phyloP scores from a whole-genome alignment of 2,888 invertebrate genomes.

The Nomada lathburiana region DNA sequence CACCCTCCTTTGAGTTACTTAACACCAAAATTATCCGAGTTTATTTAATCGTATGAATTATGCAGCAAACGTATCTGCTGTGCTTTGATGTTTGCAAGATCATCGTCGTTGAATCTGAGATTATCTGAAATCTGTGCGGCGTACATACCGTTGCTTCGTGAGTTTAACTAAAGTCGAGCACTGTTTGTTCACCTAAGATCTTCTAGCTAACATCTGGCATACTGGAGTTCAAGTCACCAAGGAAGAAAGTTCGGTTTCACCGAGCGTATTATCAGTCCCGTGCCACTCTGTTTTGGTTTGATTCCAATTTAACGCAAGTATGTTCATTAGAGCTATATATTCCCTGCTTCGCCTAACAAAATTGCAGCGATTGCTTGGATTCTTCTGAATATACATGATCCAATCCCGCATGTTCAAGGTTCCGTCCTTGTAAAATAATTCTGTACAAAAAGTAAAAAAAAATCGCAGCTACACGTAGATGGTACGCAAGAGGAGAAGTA shows the following conservation, averaged over 20 bases:
- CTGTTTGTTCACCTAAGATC: slow-evolving; percentile 58
- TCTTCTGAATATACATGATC: background rate
- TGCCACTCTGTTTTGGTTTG: background rate
- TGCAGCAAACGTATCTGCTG: slow-evolving; percentile 16
- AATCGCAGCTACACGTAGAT: background rate
- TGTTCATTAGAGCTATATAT: background rate
- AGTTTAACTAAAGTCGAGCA: slow-evolving; percentile 48
- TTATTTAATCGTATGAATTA: slow-evolving; percentile 42
- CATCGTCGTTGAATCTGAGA: slow-evolving; percentile 40
- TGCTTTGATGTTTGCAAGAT: slow-evolving; percentile 14
- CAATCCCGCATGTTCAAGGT: too few species aligned
- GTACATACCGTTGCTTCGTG: slow-evolving; percentile 44
- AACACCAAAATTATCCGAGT: slow-evolving; percentile 9
- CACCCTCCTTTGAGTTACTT: background rate
- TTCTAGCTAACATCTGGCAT: slow-evolving; percentile 34
- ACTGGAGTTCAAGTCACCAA: slow-evolving; percentile 30
- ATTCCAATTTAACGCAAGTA: background rate
- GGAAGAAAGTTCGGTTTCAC: slow-evolving; percentile 43
- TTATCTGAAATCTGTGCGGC: slow-evolving; percentile 54
- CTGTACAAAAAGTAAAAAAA: background rate
- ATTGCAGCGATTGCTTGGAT: too few species aligned
- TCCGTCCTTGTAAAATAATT: too few species aligned
- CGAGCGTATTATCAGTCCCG: slow-evolving; percentile 23
- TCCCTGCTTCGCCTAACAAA: background rate
- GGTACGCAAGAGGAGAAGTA: background rate